Evolutionary conservation across 2,888 invertebrate species (phyloP).

Genomic region (Pantelozetes paolii): DNA sequence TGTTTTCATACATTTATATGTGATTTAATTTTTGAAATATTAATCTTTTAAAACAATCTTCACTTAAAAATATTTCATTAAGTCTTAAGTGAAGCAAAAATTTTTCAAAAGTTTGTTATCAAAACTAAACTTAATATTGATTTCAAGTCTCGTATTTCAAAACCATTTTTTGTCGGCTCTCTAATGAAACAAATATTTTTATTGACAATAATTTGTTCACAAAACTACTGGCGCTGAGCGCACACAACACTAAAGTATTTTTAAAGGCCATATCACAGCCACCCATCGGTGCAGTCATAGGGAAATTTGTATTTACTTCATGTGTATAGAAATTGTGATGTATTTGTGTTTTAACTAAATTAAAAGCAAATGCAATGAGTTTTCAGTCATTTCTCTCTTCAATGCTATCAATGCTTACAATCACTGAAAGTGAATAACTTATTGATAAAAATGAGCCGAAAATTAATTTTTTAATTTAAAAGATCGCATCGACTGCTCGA

Average conservation of each 20-base stretch:
- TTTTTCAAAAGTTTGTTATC: neutral
- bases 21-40: neutral
- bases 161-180: neutral
- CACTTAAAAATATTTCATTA: no score
- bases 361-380: neutral
- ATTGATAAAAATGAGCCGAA: neutral
- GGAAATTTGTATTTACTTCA: neutral
- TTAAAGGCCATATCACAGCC: no score
- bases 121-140: no score
- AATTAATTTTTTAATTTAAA: constrained; percentile 17
- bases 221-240: neutral
- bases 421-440: neutral
- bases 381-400: neutral
- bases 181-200: constrained; percentile 5
- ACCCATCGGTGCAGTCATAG: neutral
- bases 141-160: no score
- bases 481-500: neutral
- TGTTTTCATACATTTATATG: no score
- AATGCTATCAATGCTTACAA: neutral
- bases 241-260: no score
- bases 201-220: neutral
- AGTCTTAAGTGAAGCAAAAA: neutral
- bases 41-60: no score
- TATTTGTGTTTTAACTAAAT: neutral
- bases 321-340: neutral